Percentiles rank a stretch among this genome's conserved stretches.
phyloP scores from a whole-genome alignment of 2,797 vertebrate genomes.

The Ptychadena robeensis region DNA sequence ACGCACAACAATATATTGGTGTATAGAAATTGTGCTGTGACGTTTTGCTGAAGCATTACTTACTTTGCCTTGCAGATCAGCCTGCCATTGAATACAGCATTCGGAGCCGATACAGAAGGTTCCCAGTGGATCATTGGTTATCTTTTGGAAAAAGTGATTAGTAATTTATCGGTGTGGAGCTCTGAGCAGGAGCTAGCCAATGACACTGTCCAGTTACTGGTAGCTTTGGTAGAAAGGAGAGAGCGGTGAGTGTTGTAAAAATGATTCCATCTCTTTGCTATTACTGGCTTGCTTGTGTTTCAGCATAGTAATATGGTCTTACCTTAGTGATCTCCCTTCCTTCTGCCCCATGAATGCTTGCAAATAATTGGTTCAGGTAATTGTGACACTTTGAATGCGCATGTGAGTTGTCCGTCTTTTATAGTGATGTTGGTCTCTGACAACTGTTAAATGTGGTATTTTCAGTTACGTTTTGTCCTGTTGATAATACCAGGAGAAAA shows the following conservation, averaged over 20 bases:
- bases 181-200: conserved; percentile 94
- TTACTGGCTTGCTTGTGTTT: background rate
- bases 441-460: too few species aligned
- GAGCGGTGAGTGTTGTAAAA: conserved; percentile 83
- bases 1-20: background rate
- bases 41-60: background rate
- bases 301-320: background rate
- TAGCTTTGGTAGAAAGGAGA: conserved; percentile 94
- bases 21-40: background rate
- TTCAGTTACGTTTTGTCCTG: too few species aligned
- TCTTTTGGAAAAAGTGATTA: conserved; percentile 98
- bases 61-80: conserved; percentile 84
- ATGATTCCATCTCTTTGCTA: background rate
- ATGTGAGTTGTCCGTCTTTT: too few species aligned
- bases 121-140: conserved; percentile 98
- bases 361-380: too few species aligned
- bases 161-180: conserved; percentile 97
- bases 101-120: conserved; percentile 95
- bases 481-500: too few species aligned
- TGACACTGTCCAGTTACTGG: conserved; percentile 96
- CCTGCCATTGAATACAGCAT: conserved; percentile 92
- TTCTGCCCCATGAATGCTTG: too few species aligned
- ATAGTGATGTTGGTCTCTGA: too few species aligned
- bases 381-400: too few species aligned
- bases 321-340: background rate